phyloP scores from a whole-genome alignment of 2,888 invertebrate genomes.

The Malachius bipustulatus region DNA sequence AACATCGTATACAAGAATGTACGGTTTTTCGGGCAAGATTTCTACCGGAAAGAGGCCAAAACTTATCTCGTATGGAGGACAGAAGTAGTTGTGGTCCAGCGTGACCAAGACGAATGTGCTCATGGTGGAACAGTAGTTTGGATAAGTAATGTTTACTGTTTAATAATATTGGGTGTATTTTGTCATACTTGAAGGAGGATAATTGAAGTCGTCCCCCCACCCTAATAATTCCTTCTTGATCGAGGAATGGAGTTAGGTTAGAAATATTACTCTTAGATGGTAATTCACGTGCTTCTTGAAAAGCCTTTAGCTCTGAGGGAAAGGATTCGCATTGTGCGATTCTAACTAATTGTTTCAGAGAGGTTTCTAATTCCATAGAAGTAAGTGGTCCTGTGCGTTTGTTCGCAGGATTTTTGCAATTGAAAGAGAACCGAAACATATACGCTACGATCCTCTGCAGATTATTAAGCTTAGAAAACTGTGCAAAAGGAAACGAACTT shows the following conservation, averaged over 20 bases:
- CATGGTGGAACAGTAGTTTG: conserved; percentile 10
- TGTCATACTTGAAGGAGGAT: conserved; percentile 12
- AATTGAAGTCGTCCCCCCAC: conserved; percentile 13
- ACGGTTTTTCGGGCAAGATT: conserved; percentile 12
- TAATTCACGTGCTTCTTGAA: neutral
- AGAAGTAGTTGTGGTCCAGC: conserved; percentile 14
- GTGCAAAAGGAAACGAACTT: no score
- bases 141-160: conserved; percentile 14
- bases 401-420: neutral
- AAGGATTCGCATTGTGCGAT: conserved; percentile 4
- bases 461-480: neutral
- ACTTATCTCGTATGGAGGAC: conserved; percentile 11
- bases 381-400: conserved; percentile 1
- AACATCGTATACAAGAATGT: conserved; percentile 15
- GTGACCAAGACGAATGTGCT: conserved; percentile 14
- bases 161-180: conserved; percentile 15
- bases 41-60: conserved; percentile 14
- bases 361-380: conserved; percentile 6
- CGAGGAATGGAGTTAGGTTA: conserved; percentile 12
- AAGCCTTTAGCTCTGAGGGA: neutral
- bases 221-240: conserved; percentile 11
- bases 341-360: neutral
- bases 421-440: conserved; percentile 5
- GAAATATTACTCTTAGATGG: neutral
- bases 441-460: neutral